Base-by-base conservation (phyloP, 2,888 invertebrate genomes). In the Geotrupes spiniger region DNA sequence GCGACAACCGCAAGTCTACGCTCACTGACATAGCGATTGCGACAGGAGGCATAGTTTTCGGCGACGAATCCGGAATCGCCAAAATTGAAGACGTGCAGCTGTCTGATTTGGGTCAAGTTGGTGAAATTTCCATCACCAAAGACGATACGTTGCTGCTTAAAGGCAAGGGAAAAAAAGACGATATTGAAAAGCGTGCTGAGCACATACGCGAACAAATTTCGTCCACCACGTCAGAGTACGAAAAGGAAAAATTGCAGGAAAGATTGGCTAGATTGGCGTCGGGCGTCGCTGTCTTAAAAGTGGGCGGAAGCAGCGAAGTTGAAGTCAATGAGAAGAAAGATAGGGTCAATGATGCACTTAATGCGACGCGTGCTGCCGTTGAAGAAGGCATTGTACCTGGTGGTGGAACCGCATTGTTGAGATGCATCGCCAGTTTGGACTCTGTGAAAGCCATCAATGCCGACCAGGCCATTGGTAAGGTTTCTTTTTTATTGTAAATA, bases 351-450 rank as follows among this genome's bases (percentile, higher is more conserved):
- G 76, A 77, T 60, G 76, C 76, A 2, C 58, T 77, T 49, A 71
- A 74, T 58, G 76, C 76, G 1, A 77, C 77, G 1, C 63, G 74
- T 31, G 76, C 76, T 27, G 77, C 77, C 39, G 72, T 77, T 36
- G 76, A 76, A 60, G 76, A 77, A 62, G 77, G 77, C 41, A 74
- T 77, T 49, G 76, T 77, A 11, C 69, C 77, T 36, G 76, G 76
- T 25, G 77, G 77, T 54, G 77, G 76, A 44, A 73, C 74, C 43
- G 74, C 76, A 37, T 62, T 76, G 25, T 60, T 77, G 39, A 68
- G 74, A 52, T 74, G 74, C 56, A 66, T 70, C 17, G 49, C 57
- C 36, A 68, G 67, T 46, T 62, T 76, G 37, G 68, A 68, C 38
- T 42, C 58, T 2, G 45, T 75, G 11, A 70, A 69, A 51, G 58